Conservation (phyloP, 2,797 vertebrate genomes). For the Zenarchopterus dispar region DNA sequence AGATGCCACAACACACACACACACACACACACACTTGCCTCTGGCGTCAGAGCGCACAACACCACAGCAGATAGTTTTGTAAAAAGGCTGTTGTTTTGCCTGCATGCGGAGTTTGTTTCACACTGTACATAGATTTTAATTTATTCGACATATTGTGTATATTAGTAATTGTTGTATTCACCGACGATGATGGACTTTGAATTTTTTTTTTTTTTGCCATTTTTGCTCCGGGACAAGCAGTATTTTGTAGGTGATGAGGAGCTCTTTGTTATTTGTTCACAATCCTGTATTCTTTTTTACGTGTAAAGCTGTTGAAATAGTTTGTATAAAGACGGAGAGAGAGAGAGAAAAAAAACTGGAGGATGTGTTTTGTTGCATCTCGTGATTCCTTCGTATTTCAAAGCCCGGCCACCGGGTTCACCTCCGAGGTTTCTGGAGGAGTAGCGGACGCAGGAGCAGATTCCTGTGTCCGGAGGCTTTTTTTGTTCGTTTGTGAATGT, state of each 20-base stretch:
- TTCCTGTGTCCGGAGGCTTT: constrained; percentile 42
- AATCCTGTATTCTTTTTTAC: constrained; percentile 69
- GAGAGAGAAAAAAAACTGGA: constrained; percentile 32
- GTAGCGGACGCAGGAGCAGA: not conserved
- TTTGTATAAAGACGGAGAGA: constrained; percentile 70
- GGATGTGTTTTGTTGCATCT: constrained; percentile 65
- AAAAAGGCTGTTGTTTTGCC: constrained; percentile 73
- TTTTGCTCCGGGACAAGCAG: constrained; percentile 74
- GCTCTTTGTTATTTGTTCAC: constrained; percentile 52
- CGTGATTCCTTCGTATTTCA: constrained; percentile 61
- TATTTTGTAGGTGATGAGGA: constrained; percentile 75
- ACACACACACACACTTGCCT: constrained; percentile 24
- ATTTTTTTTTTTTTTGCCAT: constrained; percentile 65
- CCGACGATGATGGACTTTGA: constrained; percentile 69
- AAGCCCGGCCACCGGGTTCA: constrained; percentile 45
- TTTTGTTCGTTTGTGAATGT: constrained; percentile 67
- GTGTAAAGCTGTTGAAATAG: constrained; percentile 76
- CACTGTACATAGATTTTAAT: constrained; percentile 82
- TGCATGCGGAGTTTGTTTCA: constrained; percentile 83
- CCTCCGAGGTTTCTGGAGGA: constrained; percentile 3
- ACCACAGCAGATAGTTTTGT: constrained; percentile 61
- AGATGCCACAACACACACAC: constrained; percentile 33
- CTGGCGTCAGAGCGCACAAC: constrained; percentile 60
- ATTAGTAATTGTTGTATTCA: constrained; percentile 68
- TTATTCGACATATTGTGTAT: constrained; percentile 79